Evolutionary conservation across 2,113 vertebrate species (phyloP), one percentile per base, ranked within the genome.

Genomic region (Rhea pennata): DNA sequence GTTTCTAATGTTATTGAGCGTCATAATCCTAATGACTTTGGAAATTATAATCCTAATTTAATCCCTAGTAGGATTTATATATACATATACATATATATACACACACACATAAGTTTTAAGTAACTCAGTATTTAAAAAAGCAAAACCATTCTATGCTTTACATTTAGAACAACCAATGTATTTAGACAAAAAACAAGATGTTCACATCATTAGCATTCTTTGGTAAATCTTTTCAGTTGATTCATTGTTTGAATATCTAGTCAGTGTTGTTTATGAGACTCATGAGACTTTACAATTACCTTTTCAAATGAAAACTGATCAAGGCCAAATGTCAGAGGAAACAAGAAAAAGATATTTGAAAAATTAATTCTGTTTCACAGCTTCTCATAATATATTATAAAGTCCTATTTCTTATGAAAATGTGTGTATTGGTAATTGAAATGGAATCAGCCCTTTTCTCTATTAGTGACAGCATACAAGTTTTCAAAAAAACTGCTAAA

Each of bases 241-340:
- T 92, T 90, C 53, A 67, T 6, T 95, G 20, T 50, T 91, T 95
- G 50, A 94, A 58, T 95, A 92, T 81, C 31, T 95, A 92, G 92
- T 94, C 91, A 92, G 12, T 61, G 29, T 88, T 95, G 29, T 50
- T 91, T 96, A 88, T 70, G 51, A 50, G 19, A 85, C 51, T 70
- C 31, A 29, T 20, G 58, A 16, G 84, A 76, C 7, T 95, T 97
- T 79, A 75, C 11, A 95, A 36, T 85, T 93, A 87, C 27, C 4
- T 92, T 81, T 97, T 96, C 88, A 94, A 93, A 93, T 94, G 16
- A 95, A 96, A 97, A 93, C 58, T 92, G 46, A 95, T 97, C 58
- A 94, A 94, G 65, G 39, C 51, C 93, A 40, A 94, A 86, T 95
- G 95, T 87, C 62, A 95, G 95, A 97, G 46, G 36, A 96, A 96